Base-by-base conservation (phyloP, 2,797 vertebrate species). In the Rhinophrynus dorsalis region DNA sequence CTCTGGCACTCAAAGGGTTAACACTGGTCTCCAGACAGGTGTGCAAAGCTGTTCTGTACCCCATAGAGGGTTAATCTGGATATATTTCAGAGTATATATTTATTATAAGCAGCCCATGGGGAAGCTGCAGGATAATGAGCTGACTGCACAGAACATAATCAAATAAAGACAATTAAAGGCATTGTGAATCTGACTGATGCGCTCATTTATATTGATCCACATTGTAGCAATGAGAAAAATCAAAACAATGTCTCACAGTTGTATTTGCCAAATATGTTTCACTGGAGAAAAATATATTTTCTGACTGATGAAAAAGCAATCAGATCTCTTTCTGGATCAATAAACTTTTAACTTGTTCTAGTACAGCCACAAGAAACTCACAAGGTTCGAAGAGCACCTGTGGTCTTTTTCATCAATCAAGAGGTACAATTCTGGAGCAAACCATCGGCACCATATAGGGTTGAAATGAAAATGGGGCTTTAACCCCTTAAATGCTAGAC, bases 281-380 rank as follows among this genome's bases (percentile, higher is more conserved):
- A 29, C 67, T 24, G 33, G 67, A 57, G 56, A 54, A 52, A 50
- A 61, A 69, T 52, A 48, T n/a, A 7, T 32, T 47, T 54, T 18
- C 51, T 29, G 24, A 56, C 13, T 29, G 42, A 63, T 58, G 44
- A 72, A 63, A n/a, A 56, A 38, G 21, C 68, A 47, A 71, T 64
- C 33, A 57, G 29, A 56, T 63, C 51, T 50, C 8, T 26, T 44
- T 32, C 13, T 37, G 20, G 61, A 72, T 58, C 68, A 64, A 65
- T 71, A 63, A 56, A 42, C 24, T 47, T 48, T 50, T 57, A 65
- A 57, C 44, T 18, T 58, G 11, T 24, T 58, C 26, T 51, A 54
- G 61, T 48, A 24, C 37, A 42, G 3, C n/a, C 18, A 45, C 45
- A 33, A 23, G 60, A 52, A 52, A 40, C 17, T 20, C 17, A 18